These are phyloP conservation scores for Sebastolobus altivelis DNA, from an alignment of 2,797 vertebrate genomes.

Conservation along the genomic window DNA sequence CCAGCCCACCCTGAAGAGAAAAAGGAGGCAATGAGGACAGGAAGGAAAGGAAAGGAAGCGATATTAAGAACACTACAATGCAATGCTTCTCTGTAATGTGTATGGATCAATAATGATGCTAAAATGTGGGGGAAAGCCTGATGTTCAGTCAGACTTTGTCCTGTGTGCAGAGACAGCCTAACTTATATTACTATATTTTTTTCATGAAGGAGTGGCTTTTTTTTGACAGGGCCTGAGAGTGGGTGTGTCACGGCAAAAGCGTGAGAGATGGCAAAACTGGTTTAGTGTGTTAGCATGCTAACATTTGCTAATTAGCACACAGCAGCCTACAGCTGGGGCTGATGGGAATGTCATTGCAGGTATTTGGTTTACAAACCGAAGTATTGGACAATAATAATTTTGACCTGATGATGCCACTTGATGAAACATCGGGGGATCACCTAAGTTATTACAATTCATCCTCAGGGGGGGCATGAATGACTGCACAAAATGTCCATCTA, in stretches of 20 bases:
- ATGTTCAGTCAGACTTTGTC: not conserved
- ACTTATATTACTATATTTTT: not conserved
- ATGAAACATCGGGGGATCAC: not conserved
- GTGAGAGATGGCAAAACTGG: not conserved
- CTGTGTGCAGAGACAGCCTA: not conserved
- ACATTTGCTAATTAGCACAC: not conserved
- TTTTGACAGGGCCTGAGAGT: too few species aligned
- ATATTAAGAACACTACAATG: not conserved
- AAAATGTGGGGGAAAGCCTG: not conserved
- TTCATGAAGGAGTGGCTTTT: not conserved
- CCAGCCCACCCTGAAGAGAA: slow-evolving; percentile 86
- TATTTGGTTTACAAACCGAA: not conserved
- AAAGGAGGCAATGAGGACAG: not conserved
- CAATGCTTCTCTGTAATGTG: not conserved
- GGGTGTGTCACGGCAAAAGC: fast-evolving
- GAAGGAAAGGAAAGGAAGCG: too few species aligned
- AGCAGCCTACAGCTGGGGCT: too few species aligned
- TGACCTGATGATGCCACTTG: not conserved
- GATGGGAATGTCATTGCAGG: not conserved
- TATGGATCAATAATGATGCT: not conserved
- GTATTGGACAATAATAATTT: not conserved
- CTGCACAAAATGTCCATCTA: not conserved
- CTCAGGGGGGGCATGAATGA: not conserved
- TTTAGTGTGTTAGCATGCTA: not conserved
- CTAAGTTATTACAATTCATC: fast-evolving